phyloP scores from a whole-genome alignment of 2,888 invertebrate species.

The Ichneumoninae sp. region DNA sequence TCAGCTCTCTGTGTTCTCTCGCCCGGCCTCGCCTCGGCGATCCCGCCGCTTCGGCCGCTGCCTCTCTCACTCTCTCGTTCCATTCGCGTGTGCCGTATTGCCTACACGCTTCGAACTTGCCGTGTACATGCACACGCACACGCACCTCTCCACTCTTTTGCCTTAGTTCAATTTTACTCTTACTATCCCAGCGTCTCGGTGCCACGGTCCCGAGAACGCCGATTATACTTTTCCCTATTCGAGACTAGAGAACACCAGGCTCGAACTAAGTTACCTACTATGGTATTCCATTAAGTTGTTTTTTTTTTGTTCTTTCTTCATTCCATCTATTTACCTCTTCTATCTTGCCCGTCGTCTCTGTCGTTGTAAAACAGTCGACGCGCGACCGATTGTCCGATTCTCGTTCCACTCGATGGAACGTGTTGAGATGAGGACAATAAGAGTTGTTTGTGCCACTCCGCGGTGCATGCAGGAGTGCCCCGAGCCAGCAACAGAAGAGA shows the following conservation, averaged over 20 bases:
- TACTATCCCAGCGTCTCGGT: slow-evolving; percentile 46
- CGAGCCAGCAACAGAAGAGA: slow-evolving; percentile 15
- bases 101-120: neutral
- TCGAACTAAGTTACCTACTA: slow-evolving; percentile 13
- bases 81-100: slow-evolving; percentile 36
- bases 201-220: slow-evolving; percentile 46
- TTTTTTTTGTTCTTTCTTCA: neutral
- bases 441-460: slow-evolving; percentile 45
- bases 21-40: slow-evolving; percentile 67
- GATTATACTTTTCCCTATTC: slow-evolving; percentile 32
- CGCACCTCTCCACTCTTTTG: slow-evolving; percentile 31
- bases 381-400: slow-evolving; percentile 50
- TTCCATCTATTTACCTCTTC: slow-evolving; percentile 32
- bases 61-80: slow-evolving; percentile 44
- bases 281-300: slow-evolving; percentile 10
- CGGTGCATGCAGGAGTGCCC: slow-evolving; percentile 44
- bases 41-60: slow-evolving; percentile 44
- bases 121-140: slow-evolving; percentile 23
- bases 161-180: slow-evolving; percentile 53
- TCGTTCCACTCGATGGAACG: slow-evolving; percentile 55
- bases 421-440: slow-evolving; percentile 48
- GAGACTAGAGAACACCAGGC: neutral
- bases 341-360: neutral
- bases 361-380: slow-evolving; percentile 49
- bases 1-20: slow-evolving; percentile 69